A percentile compares a stretch with the other conserved stretches of the same genome.
phyloP scores from a whole-genome alignment of 2,797 vertebrate species.

The Eulemur mongoz region DNA sequence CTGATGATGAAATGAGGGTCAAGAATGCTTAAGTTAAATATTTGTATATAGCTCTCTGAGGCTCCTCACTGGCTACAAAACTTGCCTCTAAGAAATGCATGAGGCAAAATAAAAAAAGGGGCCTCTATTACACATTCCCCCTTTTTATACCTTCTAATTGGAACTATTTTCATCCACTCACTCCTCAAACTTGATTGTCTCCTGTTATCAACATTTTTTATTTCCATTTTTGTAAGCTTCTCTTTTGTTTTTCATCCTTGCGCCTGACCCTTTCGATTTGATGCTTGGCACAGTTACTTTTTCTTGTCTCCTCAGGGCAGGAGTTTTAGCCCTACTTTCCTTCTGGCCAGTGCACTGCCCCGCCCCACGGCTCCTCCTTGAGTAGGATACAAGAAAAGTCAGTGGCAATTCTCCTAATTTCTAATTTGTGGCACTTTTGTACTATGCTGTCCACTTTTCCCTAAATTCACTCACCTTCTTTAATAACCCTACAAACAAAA shows the following conservation, averaged over 20 bases:
- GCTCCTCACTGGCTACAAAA: not conserved
- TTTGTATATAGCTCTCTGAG: not conserved
- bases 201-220: not conserved
- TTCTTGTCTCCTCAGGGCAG: not conserved
- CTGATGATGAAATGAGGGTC: not conserved
- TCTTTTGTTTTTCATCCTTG: not conserved
- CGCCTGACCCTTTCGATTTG: not conserved
- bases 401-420: not conserved
- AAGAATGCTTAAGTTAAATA: constrained; percentile 29
- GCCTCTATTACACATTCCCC: not conserved
- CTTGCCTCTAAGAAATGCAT: not conserved
- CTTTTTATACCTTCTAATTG: not conserved
- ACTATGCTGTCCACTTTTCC: not conserved
- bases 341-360: not conserved
- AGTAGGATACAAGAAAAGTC: not conserved
- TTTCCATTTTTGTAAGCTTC: constrained; percentile 28
- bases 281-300: not conserved
- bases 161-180: not conserved
- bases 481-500: constrained; percentile 39
- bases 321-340: not conserved
- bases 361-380: not conserved
- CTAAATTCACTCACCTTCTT: not conserved
- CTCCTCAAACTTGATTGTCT: constrained; percentile 49
- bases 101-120: constrained; percentile 11
- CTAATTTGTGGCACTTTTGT: not conserved